Evolutionary conservation across 2,113 vertebrate species (phyloP), one percentile per base, ranked within the genome.

Genomic region (Phyllostomus discolor): DNA sequence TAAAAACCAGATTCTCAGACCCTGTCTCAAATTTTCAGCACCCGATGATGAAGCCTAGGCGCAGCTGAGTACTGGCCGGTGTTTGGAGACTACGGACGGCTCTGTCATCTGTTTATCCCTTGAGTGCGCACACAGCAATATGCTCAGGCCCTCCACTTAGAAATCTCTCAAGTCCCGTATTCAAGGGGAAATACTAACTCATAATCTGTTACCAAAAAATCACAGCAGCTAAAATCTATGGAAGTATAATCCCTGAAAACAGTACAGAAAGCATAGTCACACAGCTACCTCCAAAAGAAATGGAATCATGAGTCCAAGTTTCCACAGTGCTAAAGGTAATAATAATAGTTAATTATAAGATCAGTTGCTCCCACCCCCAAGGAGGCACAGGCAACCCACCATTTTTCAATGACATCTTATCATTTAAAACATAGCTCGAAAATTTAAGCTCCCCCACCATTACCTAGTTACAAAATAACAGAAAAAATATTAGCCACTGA

Each of bases 401-500:
- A 84, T 24, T 94, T 91, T 84, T 94, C 82, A 85, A 79, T 35
- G 94, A 41, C 69, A 98, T 15, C 81, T 95, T 93, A 96, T 0
- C 86, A 92, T 88, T 96, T 86, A 91, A 95, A 96, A 98, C 85
- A 90, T 95, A 96, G 16, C n/a, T 81, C 59, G 16, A 96, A 93
- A 81, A 95, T 52, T 75, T 67, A 52, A 80, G 90, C 85, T 94
- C 59, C 95, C 95, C 95, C 95, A 48, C 33, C 91, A 98, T 91
- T 91, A 95, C 88, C 87, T 97, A 97, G 91, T 95, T 97, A 97
- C 67, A 91, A 94, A 98, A 97, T 96, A 95, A 91, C 96, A 95
- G 75, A 97, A 96, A 98, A 97, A 76, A 98, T 99, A 99, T 99
- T 99, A 98, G 99, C 99, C 99, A 98, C 99, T 97, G 96, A 99